Percentiles rank a stretch among this genome's conserved stretches.
phyloP scores from a whole-genome alignment of 2,113 vertebrate species.

The Chascanopsetta lugubris region DNA sequence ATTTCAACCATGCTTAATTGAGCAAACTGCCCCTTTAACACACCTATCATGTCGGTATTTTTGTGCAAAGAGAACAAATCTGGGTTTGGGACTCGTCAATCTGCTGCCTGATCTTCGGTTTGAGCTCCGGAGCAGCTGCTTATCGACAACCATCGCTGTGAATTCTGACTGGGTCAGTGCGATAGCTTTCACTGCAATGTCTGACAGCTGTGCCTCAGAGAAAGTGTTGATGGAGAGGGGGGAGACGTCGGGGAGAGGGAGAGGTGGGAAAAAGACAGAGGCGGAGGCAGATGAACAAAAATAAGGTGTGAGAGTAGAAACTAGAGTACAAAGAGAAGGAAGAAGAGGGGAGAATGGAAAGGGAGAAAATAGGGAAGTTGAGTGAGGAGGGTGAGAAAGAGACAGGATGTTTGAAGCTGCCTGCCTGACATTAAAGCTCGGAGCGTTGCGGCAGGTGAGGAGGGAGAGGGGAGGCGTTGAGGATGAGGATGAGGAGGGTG shows the following conservation, averaged over 20 bases:
- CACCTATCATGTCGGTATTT: not conserved
- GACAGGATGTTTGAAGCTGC: conserved; percentile 18
- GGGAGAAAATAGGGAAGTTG: not conserved
- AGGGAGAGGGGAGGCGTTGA: conserved; percentile 38
- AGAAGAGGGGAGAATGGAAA: not conserved
- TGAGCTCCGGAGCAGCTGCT: conserved; percentile 43
- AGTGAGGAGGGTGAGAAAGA: not conserved
- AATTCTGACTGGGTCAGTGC: conserved; percentile 52
- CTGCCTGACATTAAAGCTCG: conserved; percentile 30
- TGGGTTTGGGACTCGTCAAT: conserved; percentile 11
- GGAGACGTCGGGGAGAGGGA: not conserved
- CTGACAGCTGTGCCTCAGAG: conserved; percentile 42
- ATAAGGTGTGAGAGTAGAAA: not conserved
- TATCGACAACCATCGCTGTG: conserved; percentile 27
- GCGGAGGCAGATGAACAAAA: not conserved
- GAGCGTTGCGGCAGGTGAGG: conserved; percentile 35
- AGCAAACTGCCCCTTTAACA: conserved; percentile 3
- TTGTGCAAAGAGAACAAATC: no score
- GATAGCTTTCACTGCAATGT: conserved; percentile 42
- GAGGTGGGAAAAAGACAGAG: not conserved
- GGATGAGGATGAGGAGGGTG: conserved; percentile 16
- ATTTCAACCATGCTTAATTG: no score
- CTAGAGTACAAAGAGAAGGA: no score
- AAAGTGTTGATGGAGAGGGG: conserved; percentile 38
- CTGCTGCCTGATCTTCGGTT: conserved; percentile 18